Evolutionary conservation across 2,888 invertebrate species (phyloP), one percentile per base, ranked within the genome.

Genomic region (Zeuzera pyrina): DNA sequence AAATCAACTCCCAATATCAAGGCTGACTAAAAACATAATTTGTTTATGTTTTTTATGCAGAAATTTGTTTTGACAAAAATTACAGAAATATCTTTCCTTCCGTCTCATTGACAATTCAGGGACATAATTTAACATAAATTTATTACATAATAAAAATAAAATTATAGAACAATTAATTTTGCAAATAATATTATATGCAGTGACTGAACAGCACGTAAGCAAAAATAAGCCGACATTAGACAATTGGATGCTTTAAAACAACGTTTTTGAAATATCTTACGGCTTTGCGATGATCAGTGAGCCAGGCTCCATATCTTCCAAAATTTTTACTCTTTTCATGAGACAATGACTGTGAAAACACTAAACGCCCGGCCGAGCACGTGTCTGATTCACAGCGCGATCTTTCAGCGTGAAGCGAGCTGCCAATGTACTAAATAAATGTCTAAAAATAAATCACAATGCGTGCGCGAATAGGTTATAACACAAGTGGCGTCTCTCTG

Each of bases 401-500:
- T 52, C 49, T 53, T 60, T 58, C 60, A 66, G 52, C 55, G 57
- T 50, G 47, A 66, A 68, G 57, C 61, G 50, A 55, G 58, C 60
- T 69, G 71, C 70, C 76, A 72, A 76, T 63, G 66, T 61, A 74
- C 72, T 72, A 68, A 63, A 68, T 69, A 58, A 63, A 63, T 52
- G 61, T 78, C 81, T 81, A 81, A 70, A 81, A 81, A 81, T 81
- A 81, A 69, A 63, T 49, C 70, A 66, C 72, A 73, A 68, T 65
- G 69, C 64, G 66, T 62, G 58, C 57, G 52, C 45, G 42, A 39
- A 51, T 59, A 79, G 81, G 81, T 79, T 81, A 81, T 74, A 58
- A 53, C 62, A 47, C 57, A 61, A 47, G 40, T 35, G 40, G 52
- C 55, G 56, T 53, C n/a, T n/a, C n/a, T n/a, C n/a, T n/a, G n/a